Evolutionary conservation across 2,113 vertebrate species (phyloP).

Genomic region (Thunnus thynnus): DNA sequence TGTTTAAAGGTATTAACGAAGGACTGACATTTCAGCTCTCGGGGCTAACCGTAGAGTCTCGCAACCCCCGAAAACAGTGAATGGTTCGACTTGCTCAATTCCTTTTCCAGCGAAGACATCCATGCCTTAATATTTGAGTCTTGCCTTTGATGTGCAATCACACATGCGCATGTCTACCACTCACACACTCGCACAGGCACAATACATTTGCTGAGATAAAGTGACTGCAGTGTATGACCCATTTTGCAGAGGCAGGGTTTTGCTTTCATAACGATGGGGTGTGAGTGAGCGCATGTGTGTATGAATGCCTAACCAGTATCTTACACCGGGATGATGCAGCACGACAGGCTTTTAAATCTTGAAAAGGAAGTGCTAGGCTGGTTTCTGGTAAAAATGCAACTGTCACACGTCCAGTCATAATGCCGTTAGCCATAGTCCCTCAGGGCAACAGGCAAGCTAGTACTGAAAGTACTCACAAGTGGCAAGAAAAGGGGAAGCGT

Average conservation of each 20-base stretch:
- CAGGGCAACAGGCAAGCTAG: slow-evolving; percentile 21
- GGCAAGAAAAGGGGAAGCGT: slow-evolving; percentile 54
- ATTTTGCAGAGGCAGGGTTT: slow-evolving; percentile 80
- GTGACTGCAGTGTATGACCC: slow-evolving; percentile 80
- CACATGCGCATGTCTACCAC: slow-evolving; percentile 70
- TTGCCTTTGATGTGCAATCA: slow-evolving; percentile 79
- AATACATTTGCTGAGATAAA: slow-evolving; percentile 78
- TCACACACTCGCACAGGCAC: slow-evolving; percentile 60
- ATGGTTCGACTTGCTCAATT: slow-evolving; percentile 45
- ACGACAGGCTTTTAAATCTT: slow-evolving; percentile 73
- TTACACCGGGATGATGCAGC: slow-evolving; percentile 65
- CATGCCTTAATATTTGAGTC: slow-evolving; percentile 58
- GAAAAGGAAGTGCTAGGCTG: slow-evolving; percentile 79
- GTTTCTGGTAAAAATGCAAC: slow-evolving; percentile 79
- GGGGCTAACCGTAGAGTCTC: slow-evolving; percentile 41
- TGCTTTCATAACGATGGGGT: slow-evolving; percentile 78
- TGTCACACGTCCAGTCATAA: slow-evolving; percentile 70
- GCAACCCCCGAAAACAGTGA: slow-evolving; percentile 47
- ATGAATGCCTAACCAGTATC: slow-evolving; percentile 62
- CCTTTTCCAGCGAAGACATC: slow-evolving; percentile 60
- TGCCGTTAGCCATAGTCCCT: slow-evolving; percentile 60
- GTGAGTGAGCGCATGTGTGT: slow-evolving; percentile 49
- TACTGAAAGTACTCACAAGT: slow-evolving; percentile 43
- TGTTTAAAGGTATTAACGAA: slow-evolving; percentile 64
- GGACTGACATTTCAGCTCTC: slow-evolving; percentile 39